Evolutionary conservation across 92 coral and sea anemone species (phyloP).

Genomic region (Parazoanthus swiftii): DNA sequence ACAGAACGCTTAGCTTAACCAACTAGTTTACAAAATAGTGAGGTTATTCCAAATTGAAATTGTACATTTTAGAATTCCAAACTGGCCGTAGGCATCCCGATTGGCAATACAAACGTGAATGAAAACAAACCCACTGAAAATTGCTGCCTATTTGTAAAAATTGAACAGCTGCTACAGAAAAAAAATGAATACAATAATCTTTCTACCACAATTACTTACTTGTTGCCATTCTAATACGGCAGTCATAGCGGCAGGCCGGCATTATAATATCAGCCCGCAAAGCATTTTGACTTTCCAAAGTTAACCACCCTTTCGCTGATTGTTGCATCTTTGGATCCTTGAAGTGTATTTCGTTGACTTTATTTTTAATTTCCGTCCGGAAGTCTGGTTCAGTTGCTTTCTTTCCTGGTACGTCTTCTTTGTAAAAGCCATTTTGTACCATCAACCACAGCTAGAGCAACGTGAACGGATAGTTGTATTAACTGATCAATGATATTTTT

Average conservation of each 20-base stretch:
- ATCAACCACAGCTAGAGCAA: background rate
- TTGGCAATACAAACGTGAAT: too few species aligned
- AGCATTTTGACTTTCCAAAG: background rate
- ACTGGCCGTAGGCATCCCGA: too few species aligned
- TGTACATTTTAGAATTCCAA: too few species aligned
- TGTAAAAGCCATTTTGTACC: background rate
- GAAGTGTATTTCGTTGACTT: background rate
- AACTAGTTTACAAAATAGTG: too few species aligned
- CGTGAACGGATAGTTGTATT: background rate
- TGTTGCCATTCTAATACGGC: background rate
- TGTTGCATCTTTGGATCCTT: conserved; percentile 6
- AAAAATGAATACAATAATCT: too few species aligned
- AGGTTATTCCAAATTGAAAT: too few species aligned
- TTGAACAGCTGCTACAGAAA: too few species aligned
- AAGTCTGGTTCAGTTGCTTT: background rate
- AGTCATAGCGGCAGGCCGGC: background rate
- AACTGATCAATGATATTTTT: too few species aligned
- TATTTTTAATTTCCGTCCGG: background rate
- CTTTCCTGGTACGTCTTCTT: background rate
- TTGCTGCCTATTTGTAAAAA: too few species aligned
- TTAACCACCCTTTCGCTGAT: background rate
- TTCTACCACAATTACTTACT: background rate
- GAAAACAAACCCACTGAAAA: too few species aligned
- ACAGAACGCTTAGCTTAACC: too few species aligned
- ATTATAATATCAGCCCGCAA: background rate